A percentile compares a stretch with the other conserved stretches of the same genome.
Evolutionary conservation across 1,140 invertebrate species (phyloP).

Genomic region (Cydia pomonella): DNA sequence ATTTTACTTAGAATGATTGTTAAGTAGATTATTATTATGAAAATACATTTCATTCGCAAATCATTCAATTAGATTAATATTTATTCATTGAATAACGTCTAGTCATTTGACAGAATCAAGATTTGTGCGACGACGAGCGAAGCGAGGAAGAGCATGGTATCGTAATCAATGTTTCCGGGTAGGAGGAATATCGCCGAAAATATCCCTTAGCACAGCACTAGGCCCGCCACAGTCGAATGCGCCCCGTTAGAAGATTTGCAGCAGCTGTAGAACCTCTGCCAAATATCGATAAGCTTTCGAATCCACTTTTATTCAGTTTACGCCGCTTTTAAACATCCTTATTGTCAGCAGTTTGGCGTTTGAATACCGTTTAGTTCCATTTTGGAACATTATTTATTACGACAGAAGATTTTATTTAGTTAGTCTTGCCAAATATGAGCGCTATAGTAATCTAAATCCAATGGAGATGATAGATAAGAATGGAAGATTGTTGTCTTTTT

Average conservation of each 20-base stretch:
- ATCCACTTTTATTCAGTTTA: conserved; percentile 12
- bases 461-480: background rate
- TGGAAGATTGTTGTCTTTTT: background rate
- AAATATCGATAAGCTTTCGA: conserved; percentile 17
- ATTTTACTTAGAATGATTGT: too few species aligned
- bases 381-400: background rate
- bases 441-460: background rate
- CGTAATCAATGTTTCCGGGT: too few species aligned
- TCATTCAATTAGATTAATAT: too few species aligned
- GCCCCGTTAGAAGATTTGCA: background rate
- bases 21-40: too few species aligned
- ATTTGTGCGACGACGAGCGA: too few species aligned
- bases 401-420: background rate
- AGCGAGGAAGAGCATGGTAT: too few species aligned
- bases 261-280: conserved; percentile 14
- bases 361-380: background rate
- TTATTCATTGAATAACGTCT: too few species aligned
- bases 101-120: too few species aligned
- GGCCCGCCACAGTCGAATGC: background rate
- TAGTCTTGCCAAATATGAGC: background rate
- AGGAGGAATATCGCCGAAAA: background rate
- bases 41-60: too few species aligned
- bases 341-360: background rate
- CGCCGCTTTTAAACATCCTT: background rate
- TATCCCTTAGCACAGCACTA: background rate